Conservation (phyloP, 2,888 invertebrate genomes). For the Eupithecia subumbrata region DNA sequence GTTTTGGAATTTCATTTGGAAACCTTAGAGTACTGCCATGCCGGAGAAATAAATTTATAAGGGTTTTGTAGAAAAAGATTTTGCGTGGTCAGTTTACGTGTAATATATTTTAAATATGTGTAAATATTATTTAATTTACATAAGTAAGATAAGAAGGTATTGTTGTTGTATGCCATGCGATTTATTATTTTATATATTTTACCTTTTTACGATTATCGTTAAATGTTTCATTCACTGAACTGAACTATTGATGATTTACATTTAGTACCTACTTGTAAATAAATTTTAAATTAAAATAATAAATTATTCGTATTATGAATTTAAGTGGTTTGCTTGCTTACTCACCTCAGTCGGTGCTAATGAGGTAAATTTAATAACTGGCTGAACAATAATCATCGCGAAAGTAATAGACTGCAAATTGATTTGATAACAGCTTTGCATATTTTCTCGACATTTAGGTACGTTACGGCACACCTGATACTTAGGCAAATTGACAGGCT, state of each 20-base stretch:
- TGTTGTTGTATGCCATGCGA: too few species aligned
- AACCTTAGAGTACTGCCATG: neutral
- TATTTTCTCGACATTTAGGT: neutral
- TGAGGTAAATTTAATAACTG: neutral
- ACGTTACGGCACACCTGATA: neutral
- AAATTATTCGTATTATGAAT: too few species aligned
- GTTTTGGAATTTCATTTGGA: neutral
- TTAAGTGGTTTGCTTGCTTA: neutral
- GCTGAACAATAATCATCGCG: neutral
- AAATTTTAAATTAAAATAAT: too few species aligned
- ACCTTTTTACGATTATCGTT: too few species aligned
- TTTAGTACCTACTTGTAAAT: too few species aligned
- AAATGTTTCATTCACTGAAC: too few species aligned
- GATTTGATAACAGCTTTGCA: neutral
- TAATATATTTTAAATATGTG: neutral
- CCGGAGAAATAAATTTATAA: neutral
- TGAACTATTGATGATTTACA: too few species aligned
- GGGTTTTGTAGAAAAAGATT: neutral
- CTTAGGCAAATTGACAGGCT: neutral
- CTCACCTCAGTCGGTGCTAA: neutral
- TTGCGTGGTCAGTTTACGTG: neutral
- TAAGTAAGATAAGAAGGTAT: neutral
- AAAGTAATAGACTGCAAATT: conserved; percentile 2
- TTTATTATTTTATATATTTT: too few species aligned
- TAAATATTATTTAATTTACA: neutral